A percentile compares a stretch with the other conserved stretches of the same genome.
These are phyloP conservation scores for Oxyruncus cristatus DNA, from an alignment of 2,113 vertebrate genomes.

Conservation along the genomic window DNA sequence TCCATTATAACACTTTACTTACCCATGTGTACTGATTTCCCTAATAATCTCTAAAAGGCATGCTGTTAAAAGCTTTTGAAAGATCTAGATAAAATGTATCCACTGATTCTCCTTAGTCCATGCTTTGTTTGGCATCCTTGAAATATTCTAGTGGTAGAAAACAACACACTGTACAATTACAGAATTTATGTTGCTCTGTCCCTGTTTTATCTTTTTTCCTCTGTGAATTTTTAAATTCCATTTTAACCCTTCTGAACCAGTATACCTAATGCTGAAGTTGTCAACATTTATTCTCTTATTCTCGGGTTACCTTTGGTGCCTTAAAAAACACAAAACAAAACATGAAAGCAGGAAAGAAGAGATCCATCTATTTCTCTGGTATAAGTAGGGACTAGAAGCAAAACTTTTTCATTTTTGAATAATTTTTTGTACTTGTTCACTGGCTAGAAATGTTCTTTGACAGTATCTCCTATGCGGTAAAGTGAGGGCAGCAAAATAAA, in stretches of 20 bases:
- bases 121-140: neutral
- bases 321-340: neutral
- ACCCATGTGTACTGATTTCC: neutral
- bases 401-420: neutral
- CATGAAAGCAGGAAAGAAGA: neutral
- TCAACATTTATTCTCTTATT: neutral
- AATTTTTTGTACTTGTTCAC: neutral
- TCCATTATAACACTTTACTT: neutral
- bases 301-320: neutral
- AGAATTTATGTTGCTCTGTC: neutral
- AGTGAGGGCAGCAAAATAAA: neutral
- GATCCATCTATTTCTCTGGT: neutral
- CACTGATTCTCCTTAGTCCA: neutral
- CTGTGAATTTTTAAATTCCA: neutral
- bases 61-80: neutral
- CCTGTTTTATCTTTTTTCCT: neutral
- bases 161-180: neutral
- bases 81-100: neutral
- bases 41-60: neutral
- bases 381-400: neutral
- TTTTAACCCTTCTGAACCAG: neutral
- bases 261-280: neutral
- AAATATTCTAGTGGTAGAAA: neutral
- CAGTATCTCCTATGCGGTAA: neutral
- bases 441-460: neutral